These are phyloP conservation scores for Acromyrmex charruanus DNA, from an alignment of 1,140 invertebrate species.

Conservation along the genomic window DNA sequence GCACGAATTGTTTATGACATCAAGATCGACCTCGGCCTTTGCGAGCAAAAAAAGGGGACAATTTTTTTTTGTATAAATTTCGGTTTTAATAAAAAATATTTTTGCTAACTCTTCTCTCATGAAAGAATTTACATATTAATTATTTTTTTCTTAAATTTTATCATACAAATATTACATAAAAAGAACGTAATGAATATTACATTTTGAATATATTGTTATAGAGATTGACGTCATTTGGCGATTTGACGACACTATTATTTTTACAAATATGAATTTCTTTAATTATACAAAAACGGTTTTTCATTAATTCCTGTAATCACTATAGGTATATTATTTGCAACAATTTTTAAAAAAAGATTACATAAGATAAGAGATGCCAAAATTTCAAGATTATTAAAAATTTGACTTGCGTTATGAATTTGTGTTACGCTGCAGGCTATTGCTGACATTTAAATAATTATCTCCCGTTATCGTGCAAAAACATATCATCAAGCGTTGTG, in stretches of 20 bases:
- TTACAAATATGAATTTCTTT: background rate
- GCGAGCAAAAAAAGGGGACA: background rate
- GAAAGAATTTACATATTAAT: background rate
- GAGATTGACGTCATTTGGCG: background rate
- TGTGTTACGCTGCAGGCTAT: background rate
- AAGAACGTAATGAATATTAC: background rate
- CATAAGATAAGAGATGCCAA: background rate
- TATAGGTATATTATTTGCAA: background rate
- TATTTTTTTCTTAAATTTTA: constrained; percentile 18
- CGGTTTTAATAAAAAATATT: background rate
- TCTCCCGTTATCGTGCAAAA: background rate
- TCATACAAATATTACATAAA: background rate
- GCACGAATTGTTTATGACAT: constrained; percentile 48
- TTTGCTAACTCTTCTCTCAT: too few species aligned
- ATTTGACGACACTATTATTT: background rate
- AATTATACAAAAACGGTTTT: background rate
- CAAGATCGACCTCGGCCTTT: constrained; percentile 16
- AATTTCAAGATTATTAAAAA: constrained; percentile 9
- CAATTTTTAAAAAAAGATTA: constrained; percentile 11
- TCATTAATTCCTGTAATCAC: background rate
- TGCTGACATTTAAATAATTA: constrained; percentile 13
- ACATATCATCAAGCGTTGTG: background rate
- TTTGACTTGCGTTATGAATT: constrained; percentile 13
- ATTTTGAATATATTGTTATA: constrained; percentile 16
- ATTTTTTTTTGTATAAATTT: constrained; percentile 11